Evolutionary conservation across 1,140 invertebrate species (phyloP).

Genomic region (Calliopsis andreniformis): DNA sequence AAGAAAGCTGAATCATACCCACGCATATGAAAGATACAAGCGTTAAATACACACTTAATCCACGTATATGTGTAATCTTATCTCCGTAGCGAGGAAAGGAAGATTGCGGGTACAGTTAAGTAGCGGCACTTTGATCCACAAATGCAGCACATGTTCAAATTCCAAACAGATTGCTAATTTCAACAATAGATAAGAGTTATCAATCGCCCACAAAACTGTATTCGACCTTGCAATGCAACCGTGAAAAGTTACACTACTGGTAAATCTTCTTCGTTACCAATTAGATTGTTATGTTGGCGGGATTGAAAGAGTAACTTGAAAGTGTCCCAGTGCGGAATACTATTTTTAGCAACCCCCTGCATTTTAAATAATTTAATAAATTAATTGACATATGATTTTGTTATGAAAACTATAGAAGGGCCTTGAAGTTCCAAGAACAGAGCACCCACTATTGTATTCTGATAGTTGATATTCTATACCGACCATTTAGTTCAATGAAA

Average conservation of each 20-base stretch:
- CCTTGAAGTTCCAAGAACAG: too few relatives aligned
- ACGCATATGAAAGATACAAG: neutral
- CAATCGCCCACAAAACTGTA: neutral
- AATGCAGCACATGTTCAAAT: slow-evolving; percentile 14
- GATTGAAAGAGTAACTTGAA: too few relatives aligned
- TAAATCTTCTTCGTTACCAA: too few relatives aligned
- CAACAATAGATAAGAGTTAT: neutral
- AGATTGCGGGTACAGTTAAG: slow-evolving; percentile 33
- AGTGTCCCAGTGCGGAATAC: too few relatives aligned
- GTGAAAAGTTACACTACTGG: neutral
- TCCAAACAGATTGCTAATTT: neutral
- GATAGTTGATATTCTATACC: too few relatives aligned
- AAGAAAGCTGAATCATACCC: neutral
- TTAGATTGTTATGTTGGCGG: too few relatives aligned
- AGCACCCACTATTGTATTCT: too few relatives aligned
- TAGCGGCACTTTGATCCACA: slow-evolving; percentile 43
- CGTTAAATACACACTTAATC: neutral
- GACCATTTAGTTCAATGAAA: too few relatives aligned
- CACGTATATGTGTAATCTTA: neutral
- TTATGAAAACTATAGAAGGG: too few relatives aligned
- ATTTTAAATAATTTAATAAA: too few relatives aligned
- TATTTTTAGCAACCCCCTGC: too few relatives aligned
- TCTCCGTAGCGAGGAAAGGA: slow-evolving; percentile 13
- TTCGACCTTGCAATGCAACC: neutral
- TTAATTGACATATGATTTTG: too few relatives aligned